Evolutionary conservation across 2,797 vertebrate species (phyloP), one percentile per base, ranked within the genome.

Genomic region (Gambelia wislizenii): DNA sequence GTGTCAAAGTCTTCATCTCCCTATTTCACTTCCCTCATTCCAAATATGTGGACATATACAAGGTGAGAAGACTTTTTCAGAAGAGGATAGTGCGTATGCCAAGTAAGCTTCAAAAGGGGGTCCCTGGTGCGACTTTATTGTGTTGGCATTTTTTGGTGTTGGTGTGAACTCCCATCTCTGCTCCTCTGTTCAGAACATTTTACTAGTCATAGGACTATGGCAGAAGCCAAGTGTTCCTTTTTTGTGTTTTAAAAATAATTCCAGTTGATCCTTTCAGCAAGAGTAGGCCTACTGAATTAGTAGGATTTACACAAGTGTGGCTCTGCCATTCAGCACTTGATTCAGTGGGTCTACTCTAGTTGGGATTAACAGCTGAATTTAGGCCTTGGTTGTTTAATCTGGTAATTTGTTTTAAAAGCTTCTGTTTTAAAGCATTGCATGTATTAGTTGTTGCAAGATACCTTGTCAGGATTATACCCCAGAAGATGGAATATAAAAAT

Each of bases 21-120:
- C 98, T 97, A 0, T 97, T 99, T 85, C 99, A 99, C 93, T 99
- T 99, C 87, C 99, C 98, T 0, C 98, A 99, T 12, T 96, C 94
- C 85, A 97, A 96, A 61, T 96, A 98, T 1, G 76, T 98, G 96
- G 98, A 99, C 84, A 96, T 95, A 1, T 99, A 99, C 97, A 97
- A 99, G 98, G 99, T 99, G 89, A 97, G 96, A 87, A 77, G 2
- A 39, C 1, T 56, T 22, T 33, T 72, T 39, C 52, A 33, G 54
- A 54, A 7, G 12, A 59, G 18, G 36, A 72, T 44, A 44, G 30
- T 20, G 2, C 30, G 30, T 18, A 10, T 47, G 69, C 30, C 25
- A 13, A 12, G 49, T 49, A 18, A 39, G n/a, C 13, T 69, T 36
- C 1, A 52, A 33, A 86, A 49, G 84, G n/a, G 25, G 2, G 20